A percentile compares a stretch with the other conserved stretches of the same genome.
Evolutionary conservation across 2,113 vertebrate species (phyloP).

Genomic region (Eretmochelys imbricata): DNA sequence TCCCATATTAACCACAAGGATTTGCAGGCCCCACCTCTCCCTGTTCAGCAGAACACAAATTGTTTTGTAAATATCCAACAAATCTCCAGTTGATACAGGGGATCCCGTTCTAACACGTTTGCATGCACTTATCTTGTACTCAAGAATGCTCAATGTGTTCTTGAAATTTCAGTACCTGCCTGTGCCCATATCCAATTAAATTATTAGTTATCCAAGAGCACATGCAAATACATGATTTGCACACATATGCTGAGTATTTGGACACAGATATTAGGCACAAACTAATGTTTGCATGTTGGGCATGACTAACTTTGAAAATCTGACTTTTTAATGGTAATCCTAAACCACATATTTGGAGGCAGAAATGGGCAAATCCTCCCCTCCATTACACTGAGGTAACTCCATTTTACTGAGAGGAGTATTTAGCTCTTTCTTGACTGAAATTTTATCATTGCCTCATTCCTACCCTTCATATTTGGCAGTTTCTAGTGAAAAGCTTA

Average conservation of each 20-base stretch:
- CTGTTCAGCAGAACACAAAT: neutral
- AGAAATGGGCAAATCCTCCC: neutral
- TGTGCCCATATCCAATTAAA: neutral
- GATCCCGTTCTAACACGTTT: neutral
- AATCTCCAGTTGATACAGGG: neutral
- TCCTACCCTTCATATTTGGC: neutral
- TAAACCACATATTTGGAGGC: rapidly evolving
- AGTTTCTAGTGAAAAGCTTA: neutral
- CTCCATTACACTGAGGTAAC: neutral
- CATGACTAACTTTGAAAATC: neutral
- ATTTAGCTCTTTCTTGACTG: neutral
- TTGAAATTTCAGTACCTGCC: neutral
- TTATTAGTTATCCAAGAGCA: neutral
- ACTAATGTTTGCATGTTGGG: neutral
- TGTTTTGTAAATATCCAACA: neutral
- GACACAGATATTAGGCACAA: neutral
- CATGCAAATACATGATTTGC: neutral
- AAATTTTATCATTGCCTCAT: neutral
- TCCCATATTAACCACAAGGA: neutral
- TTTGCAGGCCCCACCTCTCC: neutral
- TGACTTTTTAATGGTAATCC: neutral
- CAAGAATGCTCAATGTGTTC: neutral
- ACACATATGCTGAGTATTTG: neutral
- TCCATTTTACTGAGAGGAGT: neutral
- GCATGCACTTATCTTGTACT: neutral